Base-by-base conservation (phyloP, 2,797 vertebrate species). In the Lagorchestes hirsutus region DNA sequence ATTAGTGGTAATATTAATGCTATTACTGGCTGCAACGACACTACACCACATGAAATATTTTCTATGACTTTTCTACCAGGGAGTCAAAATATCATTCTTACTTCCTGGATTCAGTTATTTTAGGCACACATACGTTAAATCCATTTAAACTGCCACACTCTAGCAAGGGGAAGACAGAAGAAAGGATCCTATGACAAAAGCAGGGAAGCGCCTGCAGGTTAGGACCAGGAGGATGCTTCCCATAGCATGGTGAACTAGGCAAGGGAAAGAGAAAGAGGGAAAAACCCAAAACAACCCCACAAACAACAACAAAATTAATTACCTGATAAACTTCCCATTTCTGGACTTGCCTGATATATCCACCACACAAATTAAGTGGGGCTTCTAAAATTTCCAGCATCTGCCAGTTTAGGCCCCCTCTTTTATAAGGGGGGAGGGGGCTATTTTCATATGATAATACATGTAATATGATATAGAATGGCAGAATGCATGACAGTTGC, bases 401-500 rank as follows among this genome's bases (percentile, higher is more conserved):
- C 98, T 99, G 98, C 98, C 98, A 98, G 98, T 98, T 98, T 98
- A 99, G 98, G 98, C 98, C 97, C 98, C 97, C 98, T 98, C 97
- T 98, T 99, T 99, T 98, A 98, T 98, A 98, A 96, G 98, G 97
- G 98, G 98, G 98, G 98, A 97, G 97, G 98, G 98, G 98, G 97
- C 97, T 97, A 98, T 98, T 98, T 98, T 98, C 98, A 98, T 99
- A 99, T 98, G 98, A 99, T 99, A 99, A 99, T 99, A 98, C 98
- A 96, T 99, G 99, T 99, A 99, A 99, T 99, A 99, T 99, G 99
- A 99, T 99, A 98, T 98, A 98, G 98, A 98, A 99, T 99, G 99
- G 98, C 99, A 99, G 99, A 99, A 98, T 99, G 99, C 98, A 98
- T 99, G 98, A 99, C 99, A 99, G 98, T 99, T 99, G 99, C 98